Percentiles rank a stretch among this genome's conserved stretches.
Conservation (phyloP, 1,140 invertebrate genomes). For the Drosophila tani region DNA sequence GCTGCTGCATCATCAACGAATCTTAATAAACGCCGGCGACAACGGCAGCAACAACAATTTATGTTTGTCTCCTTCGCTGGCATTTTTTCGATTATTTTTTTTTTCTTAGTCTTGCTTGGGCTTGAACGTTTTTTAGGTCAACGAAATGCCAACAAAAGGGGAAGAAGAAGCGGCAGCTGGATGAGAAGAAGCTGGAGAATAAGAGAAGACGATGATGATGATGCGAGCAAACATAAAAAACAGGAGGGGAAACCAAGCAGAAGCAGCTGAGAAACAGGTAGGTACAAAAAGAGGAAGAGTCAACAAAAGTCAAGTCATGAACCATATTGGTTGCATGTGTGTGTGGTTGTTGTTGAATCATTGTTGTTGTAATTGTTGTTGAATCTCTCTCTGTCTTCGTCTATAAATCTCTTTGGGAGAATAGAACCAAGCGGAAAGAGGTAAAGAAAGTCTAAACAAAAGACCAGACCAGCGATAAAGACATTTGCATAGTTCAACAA, state of each 20-base stretch:
- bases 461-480: slow-evolving; percentile 58
- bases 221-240: slow-evolving; percentile 77
- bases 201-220: slow-evolving; percentile 62
- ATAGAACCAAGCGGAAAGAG: slow-evolving; percentile 32
- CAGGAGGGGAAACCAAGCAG: background rate
- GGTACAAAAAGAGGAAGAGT: slow-evolving; percentile 22
- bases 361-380: background rate
- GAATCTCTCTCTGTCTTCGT: background rate
- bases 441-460: slow-evolving; percentile 10
- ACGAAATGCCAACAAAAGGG: slow-evolving; percentile 71
- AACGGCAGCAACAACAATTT: slow-evolving; percentile 67
- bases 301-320: slow-evolving; percentile 69
- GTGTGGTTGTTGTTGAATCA: slow-evolving; percentile 3
- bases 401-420: slow-evolving; percentile 59
- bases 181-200: slow-evolving; percentile 31
- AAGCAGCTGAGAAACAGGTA: slow-evolving; percentile 55
- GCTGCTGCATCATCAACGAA: slow-evolving; percentile 57
- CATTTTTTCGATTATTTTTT: slow-evolving; percentile 36
- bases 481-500: slow-evolving; percentile 77
- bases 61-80: slow-evolving; percentile 47
- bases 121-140: slow-evolving; percentile 82
- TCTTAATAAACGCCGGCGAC: slow-evolving; percentile 67
- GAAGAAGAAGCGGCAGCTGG: slow-evolving; percentile 43
- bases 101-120: slow-evolving; percentile 63
- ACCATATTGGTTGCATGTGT: slow-evolving; percentile 52